These are phyloP conservation scores for Lutjanus erythropterus DNA, from an alignment of 2,113 vertebrate genomes.

Conservation along the genomic window DNA sequence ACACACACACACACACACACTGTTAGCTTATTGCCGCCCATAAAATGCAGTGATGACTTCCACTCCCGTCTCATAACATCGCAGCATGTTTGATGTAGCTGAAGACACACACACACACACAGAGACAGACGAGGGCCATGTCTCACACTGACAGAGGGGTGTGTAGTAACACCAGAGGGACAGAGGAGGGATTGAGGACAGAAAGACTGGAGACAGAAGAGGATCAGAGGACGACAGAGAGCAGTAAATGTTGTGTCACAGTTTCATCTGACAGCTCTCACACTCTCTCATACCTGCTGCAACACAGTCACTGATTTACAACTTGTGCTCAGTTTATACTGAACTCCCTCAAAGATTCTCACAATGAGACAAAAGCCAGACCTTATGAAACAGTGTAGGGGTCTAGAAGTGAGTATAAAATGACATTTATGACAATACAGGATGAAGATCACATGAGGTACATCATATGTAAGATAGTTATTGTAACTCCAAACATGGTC, in stretches of 20 bases:
- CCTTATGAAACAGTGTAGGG: no score
- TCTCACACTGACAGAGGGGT: not conserved
- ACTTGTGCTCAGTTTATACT: no score
- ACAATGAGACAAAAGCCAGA: no score
- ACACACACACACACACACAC: conserved; percentile 18
- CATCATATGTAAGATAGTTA: no score
- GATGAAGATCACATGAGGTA: no score
- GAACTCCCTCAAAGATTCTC: no score
- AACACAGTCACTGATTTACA: no score
- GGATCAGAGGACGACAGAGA: conserved; percentile 3
- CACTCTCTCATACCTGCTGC: no score
- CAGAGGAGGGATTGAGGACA: not conserved
- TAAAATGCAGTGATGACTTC: conserved; percentile 35
- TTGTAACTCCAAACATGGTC: no score
- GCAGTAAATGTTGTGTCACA: conserved; percentile 22
- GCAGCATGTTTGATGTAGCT: conserved; percentile 9
- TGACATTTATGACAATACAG: no score
- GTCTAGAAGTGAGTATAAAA: no score
- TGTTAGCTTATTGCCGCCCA: conserved; percentile 6
- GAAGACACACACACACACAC: not conserved
- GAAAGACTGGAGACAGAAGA: not conserved
- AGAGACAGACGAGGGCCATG: not conserved
- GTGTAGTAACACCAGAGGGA: not conserved
- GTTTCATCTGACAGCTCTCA: not conserved
- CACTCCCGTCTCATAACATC: conserved; percentile 10